These are phyloP conservation scores for Mustelus asterias DNA, from an alignment of 2,113 vertebrate species.

Conservation along the genomic window DNA sequence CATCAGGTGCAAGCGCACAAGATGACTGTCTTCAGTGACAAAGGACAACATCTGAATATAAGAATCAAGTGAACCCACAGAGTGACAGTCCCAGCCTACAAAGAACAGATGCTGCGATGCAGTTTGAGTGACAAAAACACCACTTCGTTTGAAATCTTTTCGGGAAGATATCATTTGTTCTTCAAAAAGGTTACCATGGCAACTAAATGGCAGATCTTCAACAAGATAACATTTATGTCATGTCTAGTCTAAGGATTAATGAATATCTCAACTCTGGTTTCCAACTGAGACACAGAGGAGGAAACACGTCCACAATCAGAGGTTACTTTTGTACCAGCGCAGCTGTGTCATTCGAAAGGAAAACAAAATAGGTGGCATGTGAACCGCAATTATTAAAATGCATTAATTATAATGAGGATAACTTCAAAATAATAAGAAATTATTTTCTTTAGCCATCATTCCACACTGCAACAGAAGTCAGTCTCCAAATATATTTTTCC, in stretches of 20 bases:
- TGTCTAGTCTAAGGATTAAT: constrained; percentile 4
- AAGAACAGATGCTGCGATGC: not conserved
- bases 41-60: not conserved
- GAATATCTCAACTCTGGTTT: constrained; percentile 13
- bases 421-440: not conserved
- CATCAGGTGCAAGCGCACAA: not conserved
- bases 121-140: constrained; percentile 2
- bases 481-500: not conserved
- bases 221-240: not conserved
- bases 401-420: not conserved
- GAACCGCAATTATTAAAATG: not conserved
- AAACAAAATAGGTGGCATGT: not conserved
- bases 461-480: not conserved
- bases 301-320: not conserved
- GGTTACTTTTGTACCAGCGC: not conserved
- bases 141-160: not conserved
- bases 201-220: constrained; percentile 12
- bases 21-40: not conserved
- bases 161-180: not conserved
- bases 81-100: not conserved
- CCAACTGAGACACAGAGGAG: not conserved
- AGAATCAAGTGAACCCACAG: not conserved
- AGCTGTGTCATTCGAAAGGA: not conserved
- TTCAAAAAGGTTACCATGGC: not conserved
- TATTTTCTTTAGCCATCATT: not conserved